Percentiles rank a stretch among this genome's conserved stretches.
These are phyloP conservation scores for Cepaea hortensis DNA, from an alignment of 2,888 invertebrate genomes.

Conservation along the genomic window DNA sequence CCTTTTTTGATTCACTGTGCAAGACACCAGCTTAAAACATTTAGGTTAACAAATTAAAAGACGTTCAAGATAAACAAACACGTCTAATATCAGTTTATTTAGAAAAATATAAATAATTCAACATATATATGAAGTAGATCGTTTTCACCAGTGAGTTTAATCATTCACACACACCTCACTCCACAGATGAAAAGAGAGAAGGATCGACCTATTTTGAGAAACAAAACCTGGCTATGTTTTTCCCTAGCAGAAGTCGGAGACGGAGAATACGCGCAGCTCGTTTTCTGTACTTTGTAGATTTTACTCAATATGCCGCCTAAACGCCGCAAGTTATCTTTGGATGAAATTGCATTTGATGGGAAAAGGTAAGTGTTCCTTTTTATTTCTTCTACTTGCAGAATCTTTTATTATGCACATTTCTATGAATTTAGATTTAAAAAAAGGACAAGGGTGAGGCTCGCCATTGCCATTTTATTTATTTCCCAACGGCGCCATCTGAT, in stretches of 20 bases:
- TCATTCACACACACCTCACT: too few species aligned
- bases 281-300: not conserved
- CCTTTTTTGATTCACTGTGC: too few species aligned
- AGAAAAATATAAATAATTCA: too few species aligned
- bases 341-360: conserved; percentile 60
- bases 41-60: too few species aligned
- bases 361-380: conserved; percentile 52
- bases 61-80: too few species aligned
- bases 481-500: not conserved
- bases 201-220: not conserved
- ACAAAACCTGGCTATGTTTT: conserved; percentile 33
- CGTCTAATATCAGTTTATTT: too few species aligned
- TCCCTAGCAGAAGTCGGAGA: conserved; percentile 16
- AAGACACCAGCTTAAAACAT: too few species aligned
- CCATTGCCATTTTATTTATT: conserved; percentile 8
- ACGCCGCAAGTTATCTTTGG: conserved; percentile 64
- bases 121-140: too few species aligned
- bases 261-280: not conserved
- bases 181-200: too few species aligned
- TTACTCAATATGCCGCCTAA: conserved; percentile 62
- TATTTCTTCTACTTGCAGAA: not conserved
- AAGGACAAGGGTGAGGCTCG: conserved; percentile 10
- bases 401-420: not conserved
- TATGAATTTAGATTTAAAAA: not conserved
- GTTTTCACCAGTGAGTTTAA: too few species aligned